Evolutionary conservation across 1,140 invertebrate species (phyloP), one percentile per base, ranked within the genome.

Genomic region (Sinonovacula constricta): DNA sequence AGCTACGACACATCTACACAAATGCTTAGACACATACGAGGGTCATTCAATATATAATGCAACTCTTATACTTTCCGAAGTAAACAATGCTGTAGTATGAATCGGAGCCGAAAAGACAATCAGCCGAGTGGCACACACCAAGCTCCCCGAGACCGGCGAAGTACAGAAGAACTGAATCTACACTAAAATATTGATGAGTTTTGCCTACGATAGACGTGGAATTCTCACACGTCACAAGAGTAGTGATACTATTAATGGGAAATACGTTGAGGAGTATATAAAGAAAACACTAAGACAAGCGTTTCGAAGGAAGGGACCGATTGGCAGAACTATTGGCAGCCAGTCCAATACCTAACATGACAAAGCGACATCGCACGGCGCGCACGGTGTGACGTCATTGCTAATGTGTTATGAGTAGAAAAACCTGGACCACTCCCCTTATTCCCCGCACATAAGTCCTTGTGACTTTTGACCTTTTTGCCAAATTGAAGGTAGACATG

Each of bases 201-300:
- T 45, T 45, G 39, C 39, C 39, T 45, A 45, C 18, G 39, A 45
- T 45, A 45, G 39, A 45, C 39, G 18, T 45, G 39, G 39, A 45
- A 45, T 45, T 45, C 39, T 45, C 39, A 45, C 18, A 10, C 7
- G 39, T 45, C 18, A 45, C 39, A 45, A 45, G 39, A 18, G 39
- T 45, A 18, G 39, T 45, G 18, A 45, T 10, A 45, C 39, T 18
- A 45, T 45, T 18, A 45, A 45, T 45, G 57, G 15, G n/a, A n/a
- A 60, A 60, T 28, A 60, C 28, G 5, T 3, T n/a, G 57, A 60
- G 28, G 7, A 30, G 57, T 60, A 60, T 60, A 10, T 60, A 5
- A 60, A 60, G 53, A 60, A 60, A 60, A 60, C 57, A 60, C 57
- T 60, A 30, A 60, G 57, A 60, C 57, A 60, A 60, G 57, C 57